Base-by-base conservation (phyloP, 2,797 vertebrate genomes). In the Sebastes miniatus region DNA sequence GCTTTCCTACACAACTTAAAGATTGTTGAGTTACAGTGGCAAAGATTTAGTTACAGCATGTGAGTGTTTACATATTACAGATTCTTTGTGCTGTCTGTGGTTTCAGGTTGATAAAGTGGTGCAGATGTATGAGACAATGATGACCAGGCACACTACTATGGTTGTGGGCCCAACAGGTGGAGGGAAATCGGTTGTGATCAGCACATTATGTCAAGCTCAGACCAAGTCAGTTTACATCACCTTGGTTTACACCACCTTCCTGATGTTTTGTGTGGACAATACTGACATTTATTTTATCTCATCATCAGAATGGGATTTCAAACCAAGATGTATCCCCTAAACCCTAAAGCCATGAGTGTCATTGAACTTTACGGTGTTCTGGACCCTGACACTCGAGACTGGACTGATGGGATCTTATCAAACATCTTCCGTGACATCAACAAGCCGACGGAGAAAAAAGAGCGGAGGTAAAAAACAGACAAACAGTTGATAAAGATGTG, bases 51-150 rank as follows among this genome's bases (percentile, higher is more conserved):
- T 73, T 62, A 34, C 3, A 79, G 34, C 10, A 52, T 50, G 13
- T 70, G 32, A 69, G 29, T 58, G 4, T 52, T 29, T 56, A 22
- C 8, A 27, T 73, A 5, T 66, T 27, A 3, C 39, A 71, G 65
- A 20, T 59, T 61, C 25, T 75, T 56, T 12, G 13, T 82, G 9
- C 29, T 73, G 3, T 84, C 29, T 82, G 34, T 86, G 56, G 8
- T 83, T 84, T 77, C 85, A 99, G 99, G 97, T 98, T 89, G 98
- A 99, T 91, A 99, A 99, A 95, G 97, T 99, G 79, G 97, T 99
- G 63, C 99, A 99, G 90, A 95, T 99, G 96, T 99, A 98, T 59
- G 99, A 99, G 92, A 99, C 98, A 5, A 99, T 99, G 98, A 93
- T 99, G 91, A 99, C 97, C 72, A 97, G 98, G 77, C 99, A 99